Evolutionary conservation across 2,113 vertebrate genomes (phyloP).

Genomic region (Engraulis encrasicolus): DNA sequence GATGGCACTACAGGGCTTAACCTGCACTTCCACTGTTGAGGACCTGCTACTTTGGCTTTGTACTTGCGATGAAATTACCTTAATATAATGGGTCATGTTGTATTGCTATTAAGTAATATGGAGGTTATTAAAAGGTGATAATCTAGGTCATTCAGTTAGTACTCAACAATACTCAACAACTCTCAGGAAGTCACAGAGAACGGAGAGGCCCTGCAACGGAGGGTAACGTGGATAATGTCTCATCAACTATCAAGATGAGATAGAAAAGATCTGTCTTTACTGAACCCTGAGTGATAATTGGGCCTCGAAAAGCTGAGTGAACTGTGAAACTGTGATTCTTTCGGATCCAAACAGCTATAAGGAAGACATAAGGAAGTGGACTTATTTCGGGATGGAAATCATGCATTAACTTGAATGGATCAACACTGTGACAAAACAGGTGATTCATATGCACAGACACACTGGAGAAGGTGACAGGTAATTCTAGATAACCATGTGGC

Average conservation of each 20-base stretch:
- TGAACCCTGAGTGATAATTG: background rate
- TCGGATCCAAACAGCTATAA: no score
- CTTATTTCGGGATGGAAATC: background rate
- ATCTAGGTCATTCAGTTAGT: no score
- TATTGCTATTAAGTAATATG: no score
- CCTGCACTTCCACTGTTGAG: background rate
- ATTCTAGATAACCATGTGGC: background rate
- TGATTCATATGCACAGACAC: background rate
- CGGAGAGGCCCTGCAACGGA: no score
- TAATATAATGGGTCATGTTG: no score
- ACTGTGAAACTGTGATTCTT: no score
- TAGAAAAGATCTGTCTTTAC: background rate
- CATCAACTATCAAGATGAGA: background rate
- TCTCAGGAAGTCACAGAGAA: no score
- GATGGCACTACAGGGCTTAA: conserved; percentile 35
- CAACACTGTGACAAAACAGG: background rate
- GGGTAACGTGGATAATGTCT: no score
- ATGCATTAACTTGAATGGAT: background rate
- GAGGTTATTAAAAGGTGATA: no score
- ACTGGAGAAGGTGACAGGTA: background rate
- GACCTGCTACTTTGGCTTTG: background rate
- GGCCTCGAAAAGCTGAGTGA: background rate
- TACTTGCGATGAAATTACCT: no score
- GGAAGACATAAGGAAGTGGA: background rate
- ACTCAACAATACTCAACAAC: no score